Base-by-base conservation (phyloP, 2,797 vertebrate genomes). In the Sebastolobus alascanus region DNA sequence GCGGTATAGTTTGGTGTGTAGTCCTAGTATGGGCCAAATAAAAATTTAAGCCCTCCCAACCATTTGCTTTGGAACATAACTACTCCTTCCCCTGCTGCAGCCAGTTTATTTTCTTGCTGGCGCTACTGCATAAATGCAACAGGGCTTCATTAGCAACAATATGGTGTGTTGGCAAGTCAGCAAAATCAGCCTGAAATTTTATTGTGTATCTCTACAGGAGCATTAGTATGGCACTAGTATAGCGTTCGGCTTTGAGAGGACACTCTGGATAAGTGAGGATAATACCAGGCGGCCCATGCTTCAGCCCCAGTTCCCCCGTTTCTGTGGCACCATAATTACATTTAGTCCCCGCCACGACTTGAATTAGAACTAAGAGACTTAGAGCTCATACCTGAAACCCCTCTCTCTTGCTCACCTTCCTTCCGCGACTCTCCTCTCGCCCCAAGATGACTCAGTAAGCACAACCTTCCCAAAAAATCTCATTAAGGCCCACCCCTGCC, bases 401-500 rank as follows among this genome's bases (percentile, higher is more conserved):
- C 25, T 52, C 61, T 40, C 76, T 74, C 27, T 43, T 8, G 25
- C 67, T 86, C 77, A 79, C 80, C 76, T 85, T 63, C 58, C 43
- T 60, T 59, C 38, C 16, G 70, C 0, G 69, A 73, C 52, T 75
- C 61, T 83, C 70, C 55, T 77, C 74, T 68, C 13, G n/a, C 79
- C 79, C 82, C 70, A 64, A 54, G 56, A 92, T 82, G 89, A 93
- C 82, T 92, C 85, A 54, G 87, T 85, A 68, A 88, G 90, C 93
- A 83, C 88, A 91, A 84, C 85, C 84, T 84, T 81, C 59, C 85
- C 83, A 86, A 93, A 70, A 93, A 91, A 92, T 93, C 90, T 87
- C 91, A 95, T 94, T 91, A 93, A 75, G 83, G 76, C 76, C 87
- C 82, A 87, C 80, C 85, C 80, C 83, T 84, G 88, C 90, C 87